Conservation (phyloP, 2,888 invertebrate genomes). For the Brachynemurus nebulosus region DNA sequence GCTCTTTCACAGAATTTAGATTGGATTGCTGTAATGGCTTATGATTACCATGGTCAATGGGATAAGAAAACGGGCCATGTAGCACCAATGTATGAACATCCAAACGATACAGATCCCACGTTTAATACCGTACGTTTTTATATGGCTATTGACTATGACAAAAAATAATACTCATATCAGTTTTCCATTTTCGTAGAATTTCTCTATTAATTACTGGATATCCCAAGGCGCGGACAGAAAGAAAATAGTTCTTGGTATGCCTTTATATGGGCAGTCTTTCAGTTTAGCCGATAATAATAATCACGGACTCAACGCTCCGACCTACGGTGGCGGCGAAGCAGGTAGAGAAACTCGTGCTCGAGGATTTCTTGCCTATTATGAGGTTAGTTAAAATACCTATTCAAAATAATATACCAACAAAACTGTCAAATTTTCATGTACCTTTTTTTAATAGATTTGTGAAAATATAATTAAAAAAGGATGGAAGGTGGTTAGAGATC, state of each 20-base stretch:
- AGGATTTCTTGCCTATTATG: constrained; percentile 80
- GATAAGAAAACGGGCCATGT: constrained; percentile 83
- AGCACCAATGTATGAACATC: constrained; percentile 70
- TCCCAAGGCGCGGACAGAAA: constrained; percentile 60
- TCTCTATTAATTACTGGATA: constrained; percentile 78
- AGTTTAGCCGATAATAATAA: constrained; percentile 53
- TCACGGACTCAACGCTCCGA: constrained; percentile 55
- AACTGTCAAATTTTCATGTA: not conserved
- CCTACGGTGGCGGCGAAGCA: constrained; percentile 79
- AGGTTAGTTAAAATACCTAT: constrained; percentile 36
- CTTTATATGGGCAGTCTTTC: constrained; percentile 83
- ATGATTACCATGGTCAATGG: constrained; percentile 87
- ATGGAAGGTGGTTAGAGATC: constrained; percentile 67
- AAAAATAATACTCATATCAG: not conserved
- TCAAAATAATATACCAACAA: not conserved
- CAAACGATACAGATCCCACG: constrained; percentile 55
- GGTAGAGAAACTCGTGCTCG: constrained; percentile 77
- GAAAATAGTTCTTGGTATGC: constrained; percentile 75
- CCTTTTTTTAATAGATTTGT: constrained; percentile 48
- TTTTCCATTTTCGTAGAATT: constrained; percentile 44
- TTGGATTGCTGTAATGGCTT: constrained; percentile 86
- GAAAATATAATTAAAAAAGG: constrained; percentile 57
- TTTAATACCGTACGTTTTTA: constrained; percentile 54
- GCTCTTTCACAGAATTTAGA: constrained; percentile 61
- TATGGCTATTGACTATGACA: not conserved